Evolutionary conservation across 2,888 invertebrate genomes (phyloP), one percentile per base, ranked within the genome.

Genomic region (Physocephala rufipes): DNA sequence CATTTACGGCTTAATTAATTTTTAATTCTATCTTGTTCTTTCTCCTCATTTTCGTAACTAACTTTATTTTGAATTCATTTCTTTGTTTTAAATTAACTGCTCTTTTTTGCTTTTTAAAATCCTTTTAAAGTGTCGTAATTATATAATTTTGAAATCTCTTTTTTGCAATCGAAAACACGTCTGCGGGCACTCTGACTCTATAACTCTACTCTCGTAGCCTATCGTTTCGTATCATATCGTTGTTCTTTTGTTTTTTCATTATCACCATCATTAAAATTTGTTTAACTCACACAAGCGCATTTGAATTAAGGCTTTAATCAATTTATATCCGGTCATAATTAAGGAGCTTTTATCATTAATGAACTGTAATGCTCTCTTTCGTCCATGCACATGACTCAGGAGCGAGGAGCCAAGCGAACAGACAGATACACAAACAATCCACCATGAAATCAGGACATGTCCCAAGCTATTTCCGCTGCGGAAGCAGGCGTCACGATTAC

Each of bases 271-370:
- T 43, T 67, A 49, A 45, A 67, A 58, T 45, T 67, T 43, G 24
- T 21, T 67, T 58, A 45, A 58, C 67, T 15, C 55, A 55, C 43
- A 53, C n/a, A 65, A 30, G 28, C 62, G 62, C 67, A 58, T 67
- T 61, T 59, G 53, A 63, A 71, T 71, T 75, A 73, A 72, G 71
- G 69, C 73, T 72, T 73, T 73, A 75, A 75, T 75, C 73, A 75
- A 75, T 71, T 75, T 71, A 75, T 73, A 73, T 73, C 73, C 73
- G 71, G 65, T 68, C 72, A 75, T 75, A 75, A 75, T 75, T 75
- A 73, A 75, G 58, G 64, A 63, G 69, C 69, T 64, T 72, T 73
- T 70, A 70, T 75, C 63, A 64, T 66, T 63, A 65, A 73, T 73
- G 73, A 73, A 71, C 64, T 66, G 68, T 65, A 61, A 19, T 16